Conservation (phyloP, 2,888 invertebrate species). For the Drosophila subsilvestris region DNA sequence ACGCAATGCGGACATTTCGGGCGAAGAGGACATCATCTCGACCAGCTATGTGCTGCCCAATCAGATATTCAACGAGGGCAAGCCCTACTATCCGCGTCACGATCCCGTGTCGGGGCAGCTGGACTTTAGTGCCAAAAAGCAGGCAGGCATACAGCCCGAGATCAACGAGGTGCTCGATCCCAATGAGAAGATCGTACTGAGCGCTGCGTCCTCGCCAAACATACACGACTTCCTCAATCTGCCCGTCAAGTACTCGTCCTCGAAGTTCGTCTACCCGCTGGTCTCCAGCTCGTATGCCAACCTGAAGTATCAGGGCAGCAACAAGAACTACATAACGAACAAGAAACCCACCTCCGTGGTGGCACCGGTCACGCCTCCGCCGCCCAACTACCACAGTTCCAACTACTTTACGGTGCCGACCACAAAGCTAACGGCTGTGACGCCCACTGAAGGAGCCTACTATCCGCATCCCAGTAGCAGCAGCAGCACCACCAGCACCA, state of each 20-base stretch:
- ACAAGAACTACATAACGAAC: constrained; percentile 85
- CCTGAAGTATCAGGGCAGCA: constrained; percentile 88
- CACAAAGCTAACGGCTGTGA: constrained; percentile 77
- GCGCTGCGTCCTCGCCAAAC: constrained; percentile 86
- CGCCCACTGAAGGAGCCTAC: constrained; percentile 59
- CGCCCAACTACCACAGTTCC: constrained; percentile 73
- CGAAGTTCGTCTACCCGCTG: constrained; percentile 88
- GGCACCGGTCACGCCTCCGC: constrained; percentile 73
- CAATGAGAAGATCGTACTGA: constrained; percentile 86
- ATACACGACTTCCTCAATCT: constrained; percentile 89
- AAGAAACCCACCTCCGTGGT: constrained; percentile 84
- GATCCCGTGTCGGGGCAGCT: constrained; percentile 88
- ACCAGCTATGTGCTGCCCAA: constrained; percentile 84
- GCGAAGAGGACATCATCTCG: constrained; percentile 81
- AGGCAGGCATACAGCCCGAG: constrained; percentile 83
- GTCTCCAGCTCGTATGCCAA: constrained; percentile 90
- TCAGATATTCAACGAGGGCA: constrained; percentile 88
- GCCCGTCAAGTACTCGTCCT: constrained; percentile 88
- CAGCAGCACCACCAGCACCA: constrained; percentile 48
- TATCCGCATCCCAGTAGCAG: constrained; percentile 41
- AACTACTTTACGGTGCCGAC: constrained; percentile 75
- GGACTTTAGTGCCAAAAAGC: constrained; percentile 86
- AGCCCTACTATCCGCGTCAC: constrained; percentile 89
- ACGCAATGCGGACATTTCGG: constrained; percentile 70
- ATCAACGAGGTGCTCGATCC: constrained; percentile 83